phyloP scores from a whole-genome alignment of 1,140 invertebrate species.

The Chironomus tepperi region DNA sequence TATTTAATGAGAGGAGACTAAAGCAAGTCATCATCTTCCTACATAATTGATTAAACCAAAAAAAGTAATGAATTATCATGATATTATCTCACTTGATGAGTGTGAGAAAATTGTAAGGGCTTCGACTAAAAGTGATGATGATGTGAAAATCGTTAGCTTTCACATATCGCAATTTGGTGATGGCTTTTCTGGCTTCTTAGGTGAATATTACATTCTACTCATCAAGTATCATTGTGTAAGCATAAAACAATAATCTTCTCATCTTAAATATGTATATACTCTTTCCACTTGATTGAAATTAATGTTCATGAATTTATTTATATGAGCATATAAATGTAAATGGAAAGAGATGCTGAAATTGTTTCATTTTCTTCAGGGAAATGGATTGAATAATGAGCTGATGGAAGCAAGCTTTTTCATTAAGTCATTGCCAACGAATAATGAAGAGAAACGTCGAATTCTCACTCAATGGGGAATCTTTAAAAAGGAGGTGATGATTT shows the following conservation, averaged over 20 bases:
- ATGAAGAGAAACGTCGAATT: neutral
- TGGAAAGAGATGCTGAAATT: no score
- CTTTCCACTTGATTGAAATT: no score
- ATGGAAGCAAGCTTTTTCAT: constrained; percentile 3
- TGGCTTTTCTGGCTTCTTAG: neutral
- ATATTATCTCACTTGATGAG: neutral
- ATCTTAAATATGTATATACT: neutral
- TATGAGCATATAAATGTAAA: neutral
- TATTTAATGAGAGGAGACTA: no score
- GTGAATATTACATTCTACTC: neutral
- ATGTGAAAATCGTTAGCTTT: neutral
- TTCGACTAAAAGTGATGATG: neutral
- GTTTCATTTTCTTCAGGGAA: neutral
- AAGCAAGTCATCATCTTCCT: no score
- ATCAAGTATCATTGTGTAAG: neutral
- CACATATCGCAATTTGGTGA: neutral
- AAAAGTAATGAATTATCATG: no score
- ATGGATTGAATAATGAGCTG: neutral
- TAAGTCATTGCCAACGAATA: neutral
- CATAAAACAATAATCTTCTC: no score
- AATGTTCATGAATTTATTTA: neutral
- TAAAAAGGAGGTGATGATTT: neutral
- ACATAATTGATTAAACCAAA: no score
- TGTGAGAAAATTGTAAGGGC: neutral
- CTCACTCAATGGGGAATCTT: neutral